Base-by-base conservation (phyloP, 1,140 invertebrate species). In the Papilio glaucus region DNA sequence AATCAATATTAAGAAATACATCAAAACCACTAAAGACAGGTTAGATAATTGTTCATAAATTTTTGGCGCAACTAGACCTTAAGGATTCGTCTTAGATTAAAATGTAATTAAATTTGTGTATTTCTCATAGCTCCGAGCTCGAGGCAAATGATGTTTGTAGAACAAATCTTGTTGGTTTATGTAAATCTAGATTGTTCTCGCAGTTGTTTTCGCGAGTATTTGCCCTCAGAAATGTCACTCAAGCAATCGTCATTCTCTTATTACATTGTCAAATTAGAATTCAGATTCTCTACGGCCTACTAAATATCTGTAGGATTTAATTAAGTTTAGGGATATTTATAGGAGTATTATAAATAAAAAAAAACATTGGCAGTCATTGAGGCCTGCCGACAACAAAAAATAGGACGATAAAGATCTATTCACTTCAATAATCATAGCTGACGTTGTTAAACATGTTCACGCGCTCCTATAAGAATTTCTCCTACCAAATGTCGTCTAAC, bases 121-220 rank as follows among this genome's bases (percentile, higher is more conserved):
- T 21, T 53, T 53, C 29, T 33, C 21, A 53, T 53, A 24, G 49
- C 18, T 4, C 18, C 21, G 18, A 26, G 21, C 18, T 49, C 45
- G 21, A 49, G 21, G 18, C 49, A 24, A 53, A 53, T 53, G 49
- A 53, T 2, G 18, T 18, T 24, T 3, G 29, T 33, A 3, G 21
- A 53, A 49, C 45, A 49, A 53, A 53, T 53, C 49, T 24, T 53
- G 49, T 57, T 26, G 49, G 21, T 57, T 57, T 57, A 57, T 57
- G 49, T 57, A 24, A 57, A 57, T 57, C 21, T 12, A 57, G 49
- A 12, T 53, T 53, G 49, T 53, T 53, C 21, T 12, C 21, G 5
- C 8, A 24, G 18, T n/a, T 57, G 21, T 24, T 57, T 57, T 57
- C 21, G 49, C 10, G 49, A 57, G 18, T 57, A 24, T 57, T 57